These are phyloP conservation scores for Coptodon rendalli DNA, from an alignment of 2,113 vertebrate species.

Conservation along the genomic window DNA sequence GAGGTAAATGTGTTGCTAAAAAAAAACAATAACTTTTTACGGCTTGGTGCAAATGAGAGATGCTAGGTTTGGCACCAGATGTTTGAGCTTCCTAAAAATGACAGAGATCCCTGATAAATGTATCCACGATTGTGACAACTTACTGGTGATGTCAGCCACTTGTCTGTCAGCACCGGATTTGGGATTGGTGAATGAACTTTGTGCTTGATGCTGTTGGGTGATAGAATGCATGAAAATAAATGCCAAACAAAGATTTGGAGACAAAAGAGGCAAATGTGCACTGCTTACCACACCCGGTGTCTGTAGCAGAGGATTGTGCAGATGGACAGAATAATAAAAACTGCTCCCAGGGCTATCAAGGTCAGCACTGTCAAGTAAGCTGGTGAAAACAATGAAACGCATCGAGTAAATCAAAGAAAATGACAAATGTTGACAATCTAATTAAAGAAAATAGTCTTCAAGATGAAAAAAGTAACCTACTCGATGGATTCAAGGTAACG, in stretches of 20 bases:
- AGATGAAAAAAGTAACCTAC: constrained; percentile 12
- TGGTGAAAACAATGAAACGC: not conserved
- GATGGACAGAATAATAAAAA: not conserved
- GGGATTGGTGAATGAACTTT: constrained; percentile 48
- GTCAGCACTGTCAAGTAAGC: not conserved
- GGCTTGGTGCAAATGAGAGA: not conserved
- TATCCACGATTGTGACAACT: not conserved
- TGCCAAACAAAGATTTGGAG: not conserved
- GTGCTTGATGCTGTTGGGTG: constrained; percentile 42
- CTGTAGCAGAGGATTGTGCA: not conserved
- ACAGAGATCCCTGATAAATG: not conserved
- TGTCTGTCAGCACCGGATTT: not conserved
- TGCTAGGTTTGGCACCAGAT: not conserved
- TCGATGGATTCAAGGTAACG: not conserved
- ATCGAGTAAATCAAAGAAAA: not conserved
- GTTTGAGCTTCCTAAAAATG: no score
- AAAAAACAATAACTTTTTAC: no score
- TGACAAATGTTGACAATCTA: not conserved
- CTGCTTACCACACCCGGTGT: constrained; percentile 39
- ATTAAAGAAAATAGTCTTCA: not conserved
- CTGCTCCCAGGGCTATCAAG: not conserved
- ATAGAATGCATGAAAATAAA: not conserved
- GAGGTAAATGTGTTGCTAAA: no score
- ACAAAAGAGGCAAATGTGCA: not conserved
- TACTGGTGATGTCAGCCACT: constrained; percentile 22